Percentiles rank a stretch among this genome's conserved stretches.
Evolutionary conservation across 2,113 vertebrate species (phyloP).

Genomic region (Gambusia holbrooki): DNA sequence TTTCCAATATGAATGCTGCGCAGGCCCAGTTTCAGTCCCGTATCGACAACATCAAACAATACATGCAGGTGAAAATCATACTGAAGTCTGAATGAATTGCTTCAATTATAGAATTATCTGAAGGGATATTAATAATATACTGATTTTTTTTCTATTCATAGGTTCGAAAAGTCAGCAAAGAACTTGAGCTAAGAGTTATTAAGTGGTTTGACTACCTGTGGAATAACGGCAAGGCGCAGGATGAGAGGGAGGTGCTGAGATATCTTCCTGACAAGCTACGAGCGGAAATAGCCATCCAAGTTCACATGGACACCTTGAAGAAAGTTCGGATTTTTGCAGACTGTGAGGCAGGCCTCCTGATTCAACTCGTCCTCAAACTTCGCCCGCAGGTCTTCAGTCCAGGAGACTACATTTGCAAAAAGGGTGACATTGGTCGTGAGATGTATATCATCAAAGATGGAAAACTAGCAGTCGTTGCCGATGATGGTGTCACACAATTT

Average conservation of each 20-base stretch:
- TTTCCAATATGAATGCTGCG: conserved; percentile 98
- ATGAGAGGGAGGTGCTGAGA: conserved; percentile 91
- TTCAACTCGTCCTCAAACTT: conserved; percentile 94
- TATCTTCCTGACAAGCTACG: conserved; percentile 96
- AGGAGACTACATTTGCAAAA: conserved; percentile 96
- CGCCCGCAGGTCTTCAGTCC: conserved; percentile 94
- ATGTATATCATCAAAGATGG: conserved; percentile 99
- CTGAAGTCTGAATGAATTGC: background rate
- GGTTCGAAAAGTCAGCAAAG: conserved; percentile 93
- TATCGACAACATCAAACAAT: conserved; percentile 97
- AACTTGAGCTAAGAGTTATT: conserved; percentile 93
- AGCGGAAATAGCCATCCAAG: conserved; percentile 95
- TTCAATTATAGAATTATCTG: background rate
- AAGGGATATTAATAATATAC: background rate
- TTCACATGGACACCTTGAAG: conserved; percentile 93
- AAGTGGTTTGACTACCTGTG: conserved; percentile 98
- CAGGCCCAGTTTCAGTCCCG: conserved; percentile 92
- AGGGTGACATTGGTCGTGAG: conserved; percentile 97
- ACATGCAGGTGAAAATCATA: conserved; percentile 88
- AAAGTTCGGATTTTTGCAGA: conserved; percentile 97
- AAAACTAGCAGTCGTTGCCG: conserved; percentile 94
- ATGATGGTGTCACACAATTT: conserved; percentile 94
- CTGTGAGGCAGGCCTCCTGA: conserved; percentile 94
- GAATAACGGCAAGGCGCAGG: conserved; percentile 94
- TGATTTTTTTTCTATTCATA: conserved; percentile 22